These are phyloP conservation scores for Tor tambroides DNA, from an alignment of 2,113 vertebrate genomes.

Conservation along the genomic window DNA sequence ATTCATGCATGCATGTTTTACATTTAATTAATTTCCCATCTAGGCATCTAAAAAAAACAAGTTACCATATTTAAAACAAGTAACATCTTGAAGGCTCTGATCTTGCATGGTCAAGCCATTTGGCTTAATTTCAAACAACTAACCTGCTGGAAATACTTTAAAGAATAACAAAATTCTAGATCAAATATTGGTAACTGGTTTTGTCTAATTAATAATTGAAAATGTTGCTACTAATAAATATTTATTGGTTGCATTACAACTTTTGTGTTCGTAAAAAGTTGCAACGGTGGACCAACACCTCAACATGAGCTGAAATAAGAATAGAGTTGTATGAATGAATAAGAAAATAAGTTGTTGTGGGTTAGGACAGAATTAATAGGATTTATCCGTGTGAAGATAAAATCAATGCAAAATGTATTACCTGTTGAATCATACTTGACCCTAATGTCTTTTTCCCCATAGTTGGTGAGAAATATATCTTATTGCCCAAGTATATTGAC, in stretches of 20 bases:
- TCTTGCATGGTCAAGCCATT: neutral
- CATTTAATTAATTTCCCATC: too few species aligned
- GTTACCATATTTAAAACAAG: neutral
- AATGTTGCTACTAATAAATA: neutral
- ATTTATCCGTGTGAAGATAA: conserved; percentile 53
- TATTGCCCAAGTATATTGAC: conserved; percentile 58
- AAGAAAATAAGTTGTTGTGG: conserved; percentile 55
- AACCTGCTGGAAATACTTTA: neutral
- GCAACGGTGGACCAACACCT: conserved; percentile 58
- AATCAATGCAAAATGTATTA: conserved; percentile 70
- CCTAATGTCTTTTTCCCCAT: conserved; percentile 51
- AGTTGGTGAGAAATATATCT: conserved; percentile 56
- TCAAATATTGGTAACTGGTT: neutral
- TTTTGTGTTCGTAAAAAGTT: conserved; percentile 61
- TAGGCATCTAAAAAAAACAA: neutral
- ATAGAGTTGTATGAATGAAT: conserved; percentile 59
- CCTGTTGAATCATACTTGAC: conserved; percentile 57
- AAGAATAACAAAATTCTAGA: neutral
- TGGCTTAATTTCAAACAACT: neutral
- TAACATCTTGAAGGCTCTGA: neutral
- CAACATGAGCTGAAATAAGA: conserved; percentile 62
- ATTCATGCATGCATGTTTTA: neutral
- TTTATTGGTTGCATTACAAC: neutral
- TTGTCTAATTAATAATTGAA: neutral
- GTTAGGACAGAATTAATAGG: conserved; percentile 55